These are phyloP conservation scores for Gallinago undulata DNA, from an alignment of 2,113 vertebrate genomes.

Conservation along the genomic window DNA sequence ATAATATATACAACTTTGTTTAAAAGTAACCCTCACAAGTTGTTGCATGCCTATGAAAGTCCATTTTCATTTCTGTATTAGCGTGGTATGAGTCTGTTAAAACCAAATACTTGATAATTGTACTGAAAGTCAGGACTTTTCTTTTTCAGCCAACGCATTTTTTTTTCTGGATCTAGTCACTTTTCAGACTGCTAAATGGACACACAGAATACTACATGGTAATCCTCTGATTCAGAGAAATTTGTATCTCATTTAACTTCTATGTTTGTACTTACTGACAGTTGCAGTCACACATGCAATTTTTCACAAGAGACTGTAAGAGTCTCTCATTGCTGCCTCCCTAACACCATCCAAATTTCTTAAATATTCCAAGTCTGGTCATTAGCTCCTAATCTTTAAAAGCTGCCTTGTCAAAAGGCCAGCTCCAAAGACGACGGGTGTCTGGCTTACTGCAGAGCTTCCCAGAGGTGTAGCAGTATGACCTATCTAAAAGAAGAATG, in stretches of 20 bases:
- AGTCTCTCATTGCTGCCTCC: neutral
- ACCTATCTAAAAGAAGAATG: neutral
- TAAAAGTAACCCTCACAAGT: neutral
- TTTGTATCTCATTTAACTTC: neutral
- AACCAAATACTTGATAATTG: neutral
- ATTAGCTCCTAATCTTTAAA: constrained; percentile 26
- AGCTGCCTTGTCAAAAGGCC: neutral
- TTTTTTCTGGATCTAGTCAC: neutral
- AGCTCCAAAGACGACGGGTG: neutral
- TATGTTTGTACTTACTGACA: constrained; percentile 20
- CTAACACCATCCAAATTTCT: neutral
- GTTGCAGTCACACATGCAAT: neutral
- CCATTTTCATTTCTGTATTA: neutral
- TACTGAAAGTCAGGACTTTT: neutral
- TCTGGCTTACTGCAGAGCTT: constrained; percentile 21
- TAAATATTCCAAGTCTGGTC: neutral
- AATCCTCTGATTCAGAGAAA: neutral
- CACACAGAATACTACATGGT: neutral
- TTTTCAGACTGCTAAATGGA: neutral
- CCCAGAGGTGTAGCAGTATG: neutral
- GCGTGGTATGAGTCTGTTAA: neutral
- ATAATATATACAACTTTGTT: neutral
- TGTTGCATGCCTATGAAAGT: neutral
- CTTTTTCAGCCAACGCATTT: neutral
- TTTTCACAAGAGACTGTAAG: neutral